Evolutionary conservation across 1,140 invertebrate species (phyloP), one percentile per base, ranked within the genome.

Genomic region (Kradibia gibbosae): DNA sequence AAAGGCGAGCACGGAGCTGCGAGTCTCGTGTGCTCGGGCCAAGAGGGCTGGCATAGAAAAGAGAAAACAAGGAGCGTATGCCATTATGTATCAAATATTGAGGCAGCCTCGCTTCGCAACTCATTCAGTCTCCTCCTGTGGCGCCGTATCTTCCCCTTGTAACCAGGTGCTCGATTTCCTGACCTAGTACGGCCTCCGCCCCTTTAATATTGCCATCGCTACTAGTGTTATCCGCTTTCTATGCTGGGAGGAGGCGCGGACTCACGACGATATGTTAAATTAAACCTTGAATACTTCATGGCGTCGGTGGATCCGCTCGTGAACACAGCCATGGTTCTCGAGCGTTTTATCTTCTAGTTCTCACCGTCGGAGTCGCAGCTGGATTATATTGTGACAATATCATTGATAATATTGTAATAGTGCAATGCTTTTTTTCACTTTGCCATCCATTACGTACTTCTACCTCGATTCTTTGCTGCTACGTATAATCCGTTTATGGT

Each of bases 241-340:
- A 73, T 45, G 36, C 48, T 53, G 50, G 73, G n/a, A 36, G 31
- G 80, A 79, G 82, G 80, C 82, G 82, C 83, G 78, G 85, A 85
- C 83, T 82, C 80, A 85, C 84, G 80, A 85, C 82, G 87, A 87
- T 90, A 91, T 90, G 90, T n/a, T n/a, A 91, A 91, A 91, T 90
- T 90, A 89, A 90, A 88, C 87, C 88, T 91, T 90, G 88, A 91
- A 91, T 91, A 91, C 90, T 91, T 88, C 87, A 91, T 90, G 89
- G 89, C 82, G 85, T 84, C 45, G 31, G 15, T 28, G 60, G 28
- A 48, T 28, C 34, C 57, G 45, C 28, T 65, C 10, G 34, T 13
- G 31, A 50, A 25, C 42, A 60, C 50, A n/a, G 25, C 34, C 48
- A 36, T 36, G 62, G 20, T 20, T n/a, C 3, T n/a, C 17, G 3